phyloP scores from a whole-genome alignment of 2,113 vertebrate species.

The human region DNA sequence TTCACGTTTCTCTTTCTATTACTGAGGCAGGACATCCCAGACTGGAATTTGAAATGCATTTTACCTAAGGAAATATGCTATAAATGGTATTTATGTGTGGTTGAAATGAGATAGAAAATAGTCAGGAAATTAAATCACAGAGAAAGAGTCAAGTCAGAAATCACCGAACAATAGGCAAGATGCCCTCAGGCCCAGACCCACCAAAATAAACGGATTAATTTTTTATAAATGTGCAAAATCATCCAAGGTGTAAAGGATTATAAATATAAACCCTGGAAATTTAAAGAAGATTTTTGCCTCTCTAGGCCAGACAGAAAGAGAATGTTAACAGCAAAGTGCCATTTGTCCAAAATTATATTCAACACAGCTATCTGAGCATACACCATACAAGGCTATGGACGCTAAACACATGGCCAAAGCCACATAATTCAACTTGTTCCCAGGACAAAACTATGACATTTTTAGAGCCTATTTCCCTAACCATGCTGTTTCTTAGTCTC shows the following conservation, averaged over 20 bases:
- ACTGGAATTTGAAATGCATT: conserved; percentile 4
- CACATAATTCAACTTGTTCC: conserved; percentile 44
- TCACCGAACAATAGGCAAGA: background rate
- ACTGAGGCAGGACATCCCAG: background rate
- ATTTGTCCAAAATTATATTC: conserved; percentile 48
- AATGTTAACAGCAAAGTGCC: background rate
- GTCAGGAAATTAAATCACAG: conserved; percentile 8
- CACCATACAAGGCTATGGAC: background rate
- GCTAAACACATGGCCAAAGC: conserved; percentile 1
- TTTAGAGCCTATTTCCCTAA: conserved; percentile 54
- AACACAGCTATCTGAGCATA: background rate
- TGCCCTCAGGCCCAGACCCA: background rate
- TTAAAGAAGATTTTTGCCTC: background rate
- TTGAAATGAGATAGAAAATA: conserved; percentile 14
- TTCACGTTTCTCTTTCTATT: background rate
- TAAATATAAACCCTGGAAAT: background rate
- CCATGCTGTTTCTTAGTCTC: background rate
- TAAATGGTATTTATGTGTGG: background rate
- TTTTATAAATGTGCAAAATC: background rate
- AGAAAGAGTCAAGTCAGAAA: conserved; percentile 32
- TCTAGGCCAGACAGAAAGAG: background rate
- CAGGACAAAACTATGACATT: conserved; percentile 3
- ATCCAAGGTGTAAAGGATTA: background rate
- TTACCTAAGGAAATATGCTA: conserved; percentile 1
- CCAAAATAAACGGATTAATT: background rate